Evolutionary conservation across 23 tunicate species (phyloP).

Genomic region (Oikopleura dioica): DNA sequence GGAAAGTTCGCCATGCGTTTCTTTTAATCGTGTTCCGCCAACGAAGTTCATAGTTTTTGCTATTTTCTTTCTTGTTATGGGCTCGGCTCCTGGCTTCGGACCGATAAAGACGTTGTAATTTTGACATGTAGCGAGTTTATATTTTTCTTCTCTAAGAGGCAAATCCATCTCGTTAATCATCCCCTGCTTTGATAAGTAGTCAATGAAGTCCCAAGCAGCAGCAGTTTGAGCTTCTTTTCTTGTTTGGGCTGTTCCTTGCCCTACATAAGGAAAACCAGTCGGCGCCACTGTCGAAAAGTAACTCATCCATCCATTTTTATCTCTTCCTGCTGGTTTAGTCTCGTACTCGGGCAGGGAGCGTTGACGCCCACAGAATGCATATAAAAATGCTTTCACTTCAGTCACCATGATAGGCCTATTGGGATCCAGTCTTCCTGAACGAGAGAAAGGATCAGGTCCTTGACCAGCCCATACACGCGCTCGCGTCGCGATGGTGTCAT

Average conservation of each 20-base stretch:
- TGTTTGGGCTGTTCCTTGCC: slow-evolving; percentile 35
- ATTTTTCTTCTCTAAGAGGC: slow-evolving; percentile 43
- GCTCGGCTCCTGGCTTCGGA: neutral
- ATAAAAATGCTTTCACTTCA: slow-evolving; percentile 19
- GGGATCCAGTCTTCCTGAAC: neutral
- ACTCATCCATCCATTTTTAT: slow-evolving; percentile 19
- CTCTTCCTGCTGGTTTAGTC: slow-evolving; percentile 29
- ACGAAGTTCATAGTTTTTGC: neutral
- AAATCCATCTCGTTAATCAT: slow-evolving; percentile 29
- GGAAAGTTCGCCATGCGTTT: neutral
- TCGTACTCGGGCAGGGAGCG: slow-evolving; percentile 36
- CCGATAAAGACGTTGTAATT: neutral
- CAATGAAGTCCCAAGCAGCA: slow-evolving; percentile 70
- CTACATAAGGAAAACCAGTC: slow-evolving; percentile 26
- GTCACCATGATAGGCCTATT: neutral
- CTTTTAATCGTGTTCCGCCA: neutral
- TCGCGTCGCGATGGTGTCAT: neutral
- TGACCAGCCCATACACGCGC: neutral
- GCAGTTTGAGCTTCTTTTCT: slow-evolving; percentile 60
- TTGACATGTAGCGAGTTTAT: neutral
- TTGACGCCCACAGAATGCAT: slow-evolving; percentile 37
- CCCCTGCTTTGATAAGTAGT: slow-evolving; percentile 22
- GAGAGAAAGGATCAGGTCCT: neutral
- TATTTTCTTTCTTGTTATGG: neutral
- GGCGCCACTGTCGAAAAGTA: slow-evolving; percentile 29